Evolutionary conservation across 2,113 vertebrate species (phyloP).

Genomic region (Catagonus wagneri): DNA sequence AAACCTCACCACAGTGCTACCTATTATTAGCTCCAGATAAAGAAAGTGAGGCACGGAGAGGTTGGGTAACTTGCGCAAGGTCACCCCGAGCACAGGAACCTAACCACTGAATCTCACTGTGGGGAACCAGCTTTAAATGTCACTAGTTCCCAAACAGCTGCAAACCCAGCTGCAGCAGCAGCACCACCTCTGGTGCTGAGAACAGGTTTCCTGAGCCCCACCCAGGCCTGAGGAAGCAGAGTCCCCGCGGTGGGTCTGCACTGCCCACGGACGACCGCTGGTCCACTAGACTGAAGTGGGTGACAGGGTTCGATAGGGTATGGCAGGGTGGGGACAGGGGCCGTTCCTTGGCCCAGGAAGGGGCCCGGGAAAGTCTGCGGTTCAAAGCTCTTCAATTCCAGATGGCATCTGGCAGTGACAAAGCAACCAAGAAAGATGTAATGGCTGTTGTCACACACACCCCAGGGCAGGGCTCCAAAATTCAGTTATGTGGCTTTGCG

Average conservation of each 20-base stretch:
- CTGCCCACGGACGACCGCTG: not conserved
- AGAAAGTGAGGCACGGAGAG: constrained; percentile 1
- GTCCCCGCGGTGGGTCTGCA: not conserved
- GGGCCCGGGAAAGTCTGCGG: not conserved
- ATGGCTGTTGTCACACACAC: not conserved
- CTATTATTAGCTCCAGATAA: not conserved
- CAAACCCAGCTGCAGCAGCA: not conserved
- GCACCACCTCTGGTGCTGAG: not conserved
- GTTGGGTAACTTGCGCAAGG: not conserved
- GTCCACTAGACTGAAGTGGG: not conserved
- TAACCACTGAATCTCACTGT: not conserved
- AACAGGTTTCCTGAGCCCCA: constrained; percentile 58
- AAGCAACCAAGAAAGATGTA: not conserved
- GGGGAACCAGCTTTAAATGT: not conserved
- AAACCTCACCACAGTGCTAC: not conserved
- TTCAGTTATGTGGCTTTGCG: constrained; percentile 80
- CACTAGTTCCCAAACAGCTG: constrained; percentile 41
- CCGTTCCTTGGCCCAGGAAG: not conserved
- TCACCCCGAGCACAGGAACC: not conserved
- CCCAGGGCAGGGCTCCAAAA: constrained; percentile 59
- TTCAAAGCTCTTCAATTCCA: not conserved
- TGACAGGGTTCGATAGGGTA: no score
- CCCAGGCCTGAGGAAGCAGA: constrained; percentile 29
- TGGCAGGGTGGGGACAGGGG: not conserved
- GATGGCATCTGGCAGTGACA: not conserved